Evolutionary conservation across 2,797 vertebrate genomes (phyloP), one percentile per base, ranked within the genome.

Genomic region (Chelon auratus): DNA sequence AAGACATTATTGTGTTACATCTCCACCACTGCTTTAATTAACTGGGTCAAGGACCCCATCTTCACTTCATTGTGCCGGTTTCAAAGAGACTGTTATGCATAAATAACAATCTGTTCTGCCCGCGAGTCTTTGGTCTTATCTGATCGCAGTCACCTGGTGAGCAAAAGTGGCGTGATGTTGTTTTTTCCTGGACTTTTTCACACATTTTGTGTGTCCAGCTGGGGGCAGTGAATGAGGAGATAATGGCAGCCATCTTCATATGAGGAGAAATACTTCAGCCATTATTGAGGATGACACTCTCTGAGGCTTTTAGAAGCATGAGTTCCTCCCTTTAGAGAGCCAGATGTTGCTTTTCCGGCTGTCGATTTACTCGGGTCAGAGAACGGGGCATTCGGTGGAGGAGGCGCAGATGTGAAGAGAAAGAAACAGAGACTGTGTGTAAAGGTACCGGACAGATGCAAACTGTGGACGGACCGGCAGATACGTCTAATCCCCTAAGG

Each of bases 21-120:
- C 71, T 80, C 75, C 78, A 85, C 72, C 77, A 75, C 75, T 82
- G 76, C 88, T 87, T 89, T 83, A 84, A 89, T 83, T 84, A 93
- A 92, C 66, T 93, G 83, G 92, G 92, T 93, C 93, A 93, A 93
- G 91, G 92, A 90, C 85, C 86, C 75, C 78, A 81, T 90, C 78
- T 71, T 72, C 71, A 70, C 72, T 78, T 73, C 68, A 75, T 83
- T 84, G 81, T 73, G 43, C 61, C 61, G 9, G 50, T 81, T 82
- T 80, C 68, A 90, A 78, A 78, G 79, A 81, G 51, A 54, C 72
- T 65, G 67, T 53, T 87, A 39, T 75, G 78, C 80, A 79, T 68
- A 74, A 87, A 87, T 82, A 87, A 79, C 68, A 86, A 79, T 85
- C 68, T 20, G 56, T 72, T 82, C 70, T 79, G 64, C 80, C 78